These are phyloP conservation scores for Periophthalmodon schlosseri DNA, from an alignment of 2,113 vertebrate genomes.

Conservation along the genomic window DNA sequence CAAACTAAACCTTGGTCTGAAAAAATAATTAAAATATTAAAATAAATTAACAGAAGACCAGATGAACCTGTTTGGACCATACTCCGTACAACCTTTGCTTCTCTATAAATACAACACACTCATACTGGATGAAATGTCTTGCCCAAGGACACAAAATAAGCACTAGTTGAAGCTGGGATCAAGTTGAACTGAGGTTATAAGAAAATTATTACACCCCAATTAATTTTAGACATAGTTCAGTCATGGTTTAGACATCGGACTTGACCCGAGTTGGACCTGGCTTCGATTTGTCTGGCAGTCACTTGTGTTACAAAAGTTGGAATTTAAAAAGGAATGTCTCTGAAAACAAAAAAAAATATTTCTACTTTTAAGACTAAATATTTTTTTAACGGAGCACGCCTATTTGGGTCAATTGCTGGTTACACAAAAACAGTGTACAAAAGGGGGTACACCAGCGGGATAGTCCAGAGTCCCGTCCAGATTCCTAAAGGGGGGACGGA, in stretches of 20 bases:
- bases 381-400: neutral
- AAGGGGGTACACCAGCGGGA: conserved; percentile 30
- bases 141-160: neutral
- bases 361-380: neutral
- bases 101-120: neutral
- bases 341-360: neutral
- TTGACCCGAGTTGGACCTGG: neutral
- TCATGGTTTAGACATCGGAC: neutral
- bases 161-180: too few species aligned
- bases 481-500: conserved; percentile 47
- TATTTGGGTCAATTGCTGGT: conserved; percentile 43
- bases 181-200: neutral
- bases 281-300: neutral
- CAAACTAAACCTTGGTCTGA: too few species aligned
- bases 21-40: too few species aligned
- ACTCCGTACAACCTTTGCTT: neutral
- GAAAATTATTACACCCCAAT: neutral
- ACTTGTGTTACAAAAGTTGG: neutral
- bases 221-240: neutral
- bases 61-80: too few species aligned
- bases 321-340: neutral
- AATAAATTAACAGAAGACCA: too few species aligned
- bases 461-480: conserved; percentile 34
- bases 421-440: conserved; percentile 46
- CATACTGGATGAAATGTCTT: neutral